Percentiles rank a stretch among this genome's conserved stretches.
These are phyloP conservation scores for Dendrophyllia cribrosa DNA, from an alignment of 64 coral and sea anemone genomes.

Conservation along the genomic window DNA sequence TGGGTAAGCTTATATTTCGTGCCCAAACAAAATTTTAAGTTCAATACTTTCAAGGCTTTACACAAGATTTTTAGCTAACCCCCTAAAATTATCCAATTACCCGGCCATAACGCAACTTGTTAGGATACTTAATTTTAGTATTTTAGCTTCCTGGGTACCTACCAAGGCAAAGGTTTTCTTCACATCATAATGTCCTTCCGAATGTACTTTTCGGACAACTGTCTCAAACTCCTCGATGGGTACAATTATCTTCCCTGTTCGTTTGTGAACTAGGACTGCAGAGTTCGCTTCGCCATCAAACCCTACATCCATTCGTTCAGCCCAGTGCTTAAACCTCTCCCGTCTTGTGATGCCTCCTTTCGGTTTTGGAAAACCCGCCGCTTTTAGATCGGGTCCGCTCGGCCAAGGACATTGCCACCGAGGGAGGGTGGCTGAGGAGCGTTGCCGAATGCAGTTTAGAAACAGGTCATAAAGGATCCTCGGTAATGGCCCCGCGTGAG, in stretches of 20 bases:
- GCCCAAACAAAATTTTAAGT: no score
- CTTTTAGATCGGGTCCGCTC: conserved; percentile 85
- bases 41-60: no score
- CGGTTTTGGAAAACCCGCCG: conserved; percentile 92
- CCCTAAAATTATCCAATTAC: no score
- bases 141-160: neutral
- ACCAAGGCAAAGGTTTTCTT: conserved; percentile 77
- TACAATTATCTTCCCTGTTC: conserved; percentile 94
- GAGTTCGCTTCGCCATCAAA: conserved; percentile 54
- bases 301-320: conserved; percentile 82
- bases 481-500: conserved; percentile 74
- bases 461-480: conserved; percentile 74
- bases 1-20: no score
- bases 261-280: conserved; percentile 72
- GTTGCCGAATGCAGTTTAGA: conserved; percentile 64
- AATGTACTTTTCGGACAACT: conserved; percentile 73
- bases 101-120: no score
- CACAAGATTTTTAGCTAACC: no score
- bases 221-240: conserved; percentile 90
- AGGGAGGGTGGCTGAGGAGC: conserved; percentile 63
- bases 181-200: conserved; percentile 54
- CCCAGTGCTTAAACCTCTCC: conserved; percentile 92
- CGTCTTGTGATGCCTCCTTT: conserved; percentile 79
- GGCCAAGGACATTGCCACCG: conserved; percentile 70
- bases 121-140: no score